A percentile compares a stretch with the other conserved stretches of the same genome.
Evolutionary conservation across 2,113 vertebrate species (phyloP).

Genomic region (Xerus inauris): DNA sequence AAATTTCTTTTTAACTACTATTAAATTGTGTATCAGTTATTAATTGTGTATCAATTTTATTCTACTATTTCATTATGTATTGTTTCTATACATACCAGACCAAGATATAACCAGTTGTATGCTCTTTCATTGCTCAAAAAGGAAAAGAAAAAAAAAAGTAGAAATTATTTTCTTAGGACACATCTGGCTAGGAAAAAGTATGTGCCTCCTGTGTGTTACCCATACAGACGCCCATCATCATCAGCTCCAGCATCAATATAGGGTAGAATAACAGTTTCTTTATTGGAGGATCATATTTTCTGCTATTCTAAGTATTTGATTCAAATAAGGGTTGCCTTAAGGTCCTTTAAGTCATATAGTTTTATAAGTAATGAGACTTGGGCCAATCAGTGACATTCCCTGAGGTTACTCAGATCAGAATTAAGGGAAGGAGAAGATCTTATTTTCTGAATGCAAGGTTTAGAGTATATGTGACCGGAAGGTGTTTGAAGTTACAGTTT

Average conservation of each 20-base stretch:
- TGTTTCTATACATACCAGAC: not conserved
- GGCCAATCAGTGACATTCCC: not conserved
- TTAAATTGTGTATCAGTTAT: too few species aligned
- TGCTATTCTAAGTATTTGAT: not conserved
- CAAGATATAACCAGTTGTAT: not conserved
- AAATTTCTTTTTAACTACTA: not conserved
- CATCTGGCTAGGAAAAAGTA: not conserved
- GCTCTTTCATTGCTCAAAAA: not conserved
- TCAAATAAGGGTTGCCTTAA: not conserved
- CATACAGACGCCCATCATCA: not conserved
- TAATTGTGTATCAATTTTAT: too few species aligned
- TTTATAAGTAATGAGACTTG: not conserved
- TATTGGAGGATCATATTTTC: not conserved
- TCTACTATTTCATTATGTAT: not conserved
- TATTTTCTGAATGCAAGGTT: not conserved
- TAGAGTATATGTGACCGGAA: not conserved
- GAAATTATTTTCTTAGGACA: not conserved
- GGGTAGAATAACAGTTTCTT: not conserved
- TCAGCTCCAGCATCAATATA: too few species aligned
- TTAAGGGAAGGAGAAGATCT: not conserved
- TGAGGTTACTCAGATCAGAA: not conserved
- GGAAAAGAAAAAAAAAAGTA: not conserved
- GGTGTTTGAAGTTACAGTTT: not conserved
- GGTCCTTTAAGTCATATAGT: not conserved
- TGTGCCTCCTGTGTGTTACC: not conserved